These are phyloP conservation scores for Microhierax caerulescens DNA, from an alignment of 2,797 vertebrate species.

Conservation along the genomic window DNA sequence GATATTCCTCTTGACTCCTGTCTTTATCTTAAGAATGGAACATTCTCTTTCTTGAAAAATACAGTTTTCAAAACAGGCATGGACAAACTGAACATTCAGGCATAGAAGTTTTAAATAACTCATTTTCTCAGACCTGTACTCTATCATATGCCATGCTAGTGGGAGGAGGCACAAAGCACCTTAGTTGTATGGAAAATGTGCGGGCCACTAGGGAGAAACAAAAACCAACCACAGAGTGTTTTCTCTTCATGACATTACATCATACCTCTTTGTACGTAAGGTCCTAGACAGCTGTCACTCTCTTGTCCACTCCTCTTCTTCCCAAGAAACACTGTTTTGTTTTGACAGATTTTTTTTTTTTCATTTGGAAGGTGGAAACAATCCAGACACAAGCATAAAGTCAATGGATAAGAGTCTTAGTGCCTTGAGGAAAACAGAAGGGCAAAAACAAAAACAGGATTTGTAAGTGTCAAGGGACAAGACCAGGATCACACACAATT, in stretches of 20 bases:
- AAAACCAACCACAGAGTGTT: not conserved
- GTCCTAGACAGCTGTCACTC: not conserved
- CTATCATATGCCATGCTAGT: not conserved
- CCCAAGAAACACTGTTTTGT: not conserved
- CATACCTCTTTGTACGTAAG: not conserved
- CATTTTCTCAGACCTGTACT: not conserved
- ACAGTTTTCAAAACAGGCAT: not conserved
- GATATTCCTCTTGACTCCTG: not conserved
- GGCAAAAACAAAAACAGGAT: not conserved
- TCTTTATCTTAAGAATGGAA: not conserved
- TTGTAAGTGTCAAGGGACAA: not conserved
- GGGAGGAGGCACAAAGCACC: not conserved
- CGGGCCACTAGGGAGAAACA: accelerated
- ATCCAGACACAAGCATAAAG: not conserved
- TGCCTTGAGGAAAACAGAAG: not conserved
- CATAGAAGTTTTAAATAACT: not conserved
- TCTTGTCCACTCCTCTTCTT: not conserved
- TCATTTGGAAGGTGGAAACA: not conserved
- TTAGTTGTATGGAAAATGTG: not conserved
- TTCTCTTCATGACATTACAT: not conserved
- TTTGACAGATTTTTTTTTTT: not conserved
- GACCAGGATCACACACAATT: accelerated
- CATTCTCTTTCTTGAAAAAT: not conserved
- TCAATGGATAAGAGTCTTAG: not conserved
- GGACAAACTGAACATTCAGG: not conserved